These are phyloP conservation scores for Micromussa lordhowensis DNA, from an alignment of 92 coral and sea anemone species.

Conservation along the genomic window DNA sequence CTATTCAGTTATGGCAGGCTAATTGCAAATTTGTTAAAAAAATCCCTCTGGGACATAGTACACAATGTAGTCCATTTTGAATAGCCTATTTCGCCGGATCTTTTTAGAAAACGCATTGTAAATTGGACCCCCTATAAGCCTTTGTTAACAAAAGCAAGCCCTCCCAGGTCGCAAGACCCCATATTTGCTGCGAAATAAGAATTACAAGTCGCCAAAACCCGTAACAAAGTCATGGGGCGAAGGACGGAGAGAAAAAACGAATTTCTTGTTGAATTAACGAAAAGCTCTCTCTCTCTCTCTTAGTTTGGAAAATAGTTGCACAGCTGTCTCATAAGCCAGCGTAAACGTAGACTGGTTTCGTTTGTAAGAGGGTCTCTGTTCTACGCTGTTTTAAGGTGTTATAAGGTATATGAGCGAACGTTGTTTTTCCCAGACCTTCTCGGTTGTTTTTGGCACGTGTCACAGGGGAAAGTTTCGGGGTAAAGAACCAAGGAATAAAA, in stretches of 20 bases:
- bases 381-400: too few species aligned
- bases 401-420: neutral
- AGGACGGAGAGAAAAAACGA: too few species aligned
- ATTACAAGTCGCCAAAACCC: neutral
- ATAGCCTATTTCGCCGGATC: neutral
- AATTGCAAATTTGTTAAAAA: neutral
- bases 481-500: neutral
- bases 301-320: neutral
- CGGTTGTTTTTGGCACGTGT: neutral
- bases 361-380: too few species aligned
- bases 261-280: neutral
- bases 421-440: neutral
- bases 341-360: neutral
- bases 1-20: neutral
- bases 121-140: conserved; percentile 14
- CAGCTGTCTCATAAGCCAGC: neutral
- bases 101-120: neutral
- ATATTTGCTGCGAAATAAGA: neutral
- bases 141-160: neutral
- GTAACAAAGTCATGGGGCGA: neutral
- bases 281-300: neutral
- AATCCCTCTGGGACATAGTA: neutral
- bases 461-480: neutral
- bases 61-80: neutral
- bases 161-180: conserved; percentile 21